These are phyloP conservation scores for Argyrosomus regius DNA, from an alignment of 2,797 vertebrate genomes.

Conservation along the genomic window DNA sequence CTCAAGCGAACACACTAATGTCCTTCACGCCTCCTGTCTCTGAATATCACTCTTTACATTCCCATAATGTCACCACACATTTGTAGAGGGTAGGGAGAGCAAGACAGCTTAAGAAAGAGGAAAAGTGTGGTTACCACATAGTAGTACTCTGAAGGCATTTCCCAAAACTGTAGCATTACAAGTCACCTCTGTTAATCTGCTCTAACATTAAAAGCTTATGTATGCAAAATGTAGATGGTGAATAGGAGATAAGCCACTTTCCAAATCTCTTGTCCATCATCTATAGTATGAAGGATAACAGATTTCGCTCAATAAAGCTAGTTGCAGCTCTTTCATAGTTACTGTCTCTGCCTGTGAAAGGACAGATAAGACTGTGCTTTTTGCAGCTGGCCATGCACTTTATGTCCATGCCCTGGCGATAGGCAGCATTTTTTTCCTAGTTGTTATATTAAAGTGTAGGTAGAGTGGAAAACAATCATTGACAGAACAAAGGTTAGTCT, in stretches of 20 bases:
- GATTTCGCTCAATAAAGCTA: slow-evolving; percentile 26
- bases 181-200: slow-evolving; percentile 50
- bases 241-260: neutral
- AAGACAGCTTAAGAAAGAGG: slow-evolving; percentile 28
- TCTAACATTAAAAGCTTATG: slow-evolving; percentile 34
- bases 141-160: slow-evolving; percentile 51
- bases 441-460: slow-evolving; percentile 19
- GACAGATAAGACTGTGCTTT: slow-evolving; percentile 42
- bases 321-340: slow-evolving; percentile 31
- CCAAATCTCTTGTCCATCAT: neutral
- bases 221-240: slow-evolving; percentile 13
- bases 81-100: slow-evolving; percentile 24
- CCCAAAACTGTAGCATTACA: slow-evolving; percentile 54
- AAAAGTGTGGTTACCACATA: slow-evolving; percentile 4
- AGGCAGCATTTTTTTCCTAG: slow-evolving; percentile 7
- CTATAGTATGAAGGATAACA: slow-evolving; percentile 35
- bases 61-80: slow-evolving; percentile 27
- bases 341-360: slow-evolving; percentile 31
- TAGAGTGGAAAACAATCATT: slow-evolving; percentile 11
- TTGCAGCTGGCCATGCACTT: slow-evolving; percentile 66
- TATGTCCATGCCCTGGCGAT: slow-evolving; percentile 51
- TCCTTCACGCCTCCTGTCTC: slow-evolving; percentile 24
- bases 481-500: neutral
- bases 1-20: slow-evolving; percentile 36
- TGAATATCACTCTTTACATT: slow-evolving; percentile 21